Evolutionary conservation across 2,888 invertebrate species (phyloP).

Genomic region (Diachrysia chrysitis): DNA sequence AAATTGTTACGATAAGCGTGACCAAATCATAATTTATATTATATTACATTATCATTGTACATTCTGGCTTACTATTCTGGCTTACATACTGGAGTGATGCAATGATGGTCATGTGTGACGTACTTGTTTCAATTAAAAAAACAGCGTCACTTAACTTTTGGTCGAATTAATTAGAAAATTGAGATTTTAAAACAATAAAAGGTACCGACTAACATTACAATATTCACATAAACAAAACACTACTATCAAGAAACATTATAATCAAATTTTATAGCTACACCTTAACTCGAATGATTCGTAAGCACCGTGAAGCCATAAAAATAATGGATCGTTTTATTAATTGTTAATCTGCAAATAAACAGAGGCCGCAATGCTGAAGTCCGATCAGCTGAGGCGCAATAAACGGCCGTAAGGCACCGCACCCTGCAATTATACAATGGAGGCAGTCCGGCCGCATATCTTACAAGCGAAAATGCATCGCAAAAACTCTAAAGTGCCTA

Average conservation of each 20-base stretch:
- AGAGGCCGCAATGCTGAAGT: conserved; percentile 27
- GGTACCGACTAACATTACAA: conserved; percentile 10
- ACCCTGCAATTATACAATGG: conserved; percentile 76
- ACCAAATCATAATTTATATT: too few relatives aligned
- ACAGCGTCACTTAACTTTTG: too few relatives aligned
- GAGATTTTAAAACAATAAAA: conserved; percentile 15
- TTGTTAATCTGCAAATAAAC: conserved; percentile 63
- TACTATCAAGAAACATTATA: conserved; percentile 38
- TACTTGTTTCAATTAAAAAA: too few relatives aligned
- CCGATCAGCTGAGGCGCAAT: conserved; percentile 57
- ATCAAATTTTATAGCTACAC: conserved; percentile 45
- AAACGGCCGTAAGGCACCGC: conserved; percentile 65
- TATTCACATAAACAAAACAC: conserved; percentile 31
- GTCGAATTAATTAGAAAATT: neutral
- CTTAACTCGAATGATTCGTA: conserved; percentile 41
- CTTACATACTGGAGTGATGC: too few relatives aligned
- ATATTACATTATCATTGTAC: too few relatives aligned
- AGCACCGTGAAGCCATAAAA: conserved; percentile 54
- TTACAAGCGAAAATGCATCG: conserved; percentile 72
- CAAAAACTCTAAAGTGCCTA: conserved; percentile 76
- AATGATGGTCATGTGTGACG: too few relatives aligned
- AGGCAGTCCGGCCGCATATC: conserved; percentile 71
- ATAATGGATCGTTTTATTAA: conserved; percentile 60
- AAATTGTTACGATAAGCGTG: too few relatives aligned
- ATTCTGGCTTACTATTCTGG: too few relatives aligned